Evolutionary conservation across 2,797 vertebrate species (phyloP).

Genomic region (Poeciliopsis presidionis): DNA sequence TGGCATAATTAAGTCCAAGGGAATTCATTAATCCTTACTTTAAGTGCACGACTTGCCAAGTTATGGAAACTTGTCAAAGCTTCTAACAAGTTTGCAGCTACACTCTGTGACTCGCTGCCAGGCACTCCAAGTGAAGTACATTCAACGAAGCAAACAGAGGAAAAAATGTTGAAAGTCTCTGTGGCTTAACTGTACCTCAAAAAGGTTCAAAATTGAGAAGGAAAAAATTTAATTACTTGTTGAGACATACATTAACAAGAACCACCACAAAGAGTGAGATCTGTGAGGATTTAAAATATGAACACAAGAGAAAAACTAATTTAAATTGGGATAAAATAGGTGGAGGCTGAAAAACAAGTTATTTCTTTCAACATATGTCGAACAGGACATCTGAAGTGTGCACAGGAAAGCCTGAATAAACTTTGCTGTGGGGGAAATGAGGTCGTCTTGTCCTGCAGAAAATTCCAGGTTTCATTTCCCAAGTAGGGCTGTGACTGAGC

Average conservation of each 20-base stretch:
- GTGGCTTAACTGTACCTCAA: constrained; percentile 9
- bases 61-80: constrained; percentile 52
- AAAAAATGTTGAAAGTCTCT: constrained; percentile 19
- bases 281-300: constrained; percentile 32
- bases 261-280: not conserved
- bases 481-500: constrained; percentile 77
- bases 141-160: constrained; percentile 18
- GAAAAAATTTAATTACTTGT: constrained; percentile 2
- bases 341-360: constrained; percentile 8
- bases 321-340: constrained; percentile 3
- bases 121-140: constrained; percentile 21
- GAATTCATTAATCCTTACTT: constrained; percentile 73
- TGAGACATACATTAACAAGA: constrained; percentile 6
- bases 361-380: constrained; percentile 34
- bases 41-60: constrained; percentile 53
- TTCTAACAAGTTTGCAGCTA: constrained; percentile 30
- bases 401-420: constrained; percentile 81
- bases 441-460: constrained; percentile 62
- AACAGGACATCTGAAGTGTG: constrained; percentile 52
- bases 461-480: constrained; percentile 75
- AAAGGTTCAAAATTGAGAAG: not conserved
- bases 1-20: constrained; percentile 59
- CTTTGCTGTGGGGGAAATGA: constrained; percentile 61
- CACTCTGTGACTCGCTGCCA: constrained; percentile 33
- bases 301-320: constrained; percentile 19